Percentiles rank a stretch among this genome's conserved stretches.
Evolutionary conservation across 2,797 vertebrate genomes (phyloP).

Genomic region (Loris lydekkerianus): DNA sequence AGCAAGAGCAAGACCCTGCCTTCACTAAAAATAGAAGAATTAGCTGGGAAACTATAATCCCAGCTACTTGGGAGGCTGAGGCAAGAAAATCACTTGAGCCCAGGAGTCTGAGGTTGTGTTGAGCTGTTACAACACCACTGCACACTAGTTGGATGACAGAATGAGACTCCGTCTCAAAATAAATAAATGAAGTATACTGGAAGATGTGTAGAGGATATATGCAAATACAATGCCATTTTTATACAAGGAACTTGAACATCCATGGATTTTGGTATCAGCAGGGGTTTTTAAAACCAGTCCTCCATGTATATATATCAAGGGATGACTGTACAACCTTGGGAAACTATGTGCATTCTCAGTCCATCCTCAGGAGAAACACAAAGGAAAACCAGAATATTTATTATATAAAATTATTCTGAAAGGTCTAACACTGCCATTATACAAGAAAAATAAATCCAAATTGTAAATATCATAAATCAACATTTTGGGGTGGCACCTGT

Average conservation of each 20-base stretch:
- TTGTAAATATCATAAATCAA: slow-evolving; percentile 15
- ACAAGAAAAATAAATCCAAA: slow-evolving; percentile 7
- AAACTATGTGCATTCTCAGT: background rate
- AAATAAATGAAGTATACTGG: background rate
- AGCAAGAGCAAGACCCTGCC: too few species aligned
- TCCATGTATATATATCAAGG: background rate
- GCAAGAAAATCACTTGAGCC: too few species aligned
- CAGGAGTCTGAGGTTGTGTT: too few species aligned
- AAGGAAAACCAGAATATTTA: background rate
- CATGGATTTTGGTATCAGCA: background rate
- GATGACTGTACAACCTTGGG: background rate
- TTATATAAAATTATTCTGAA: slow-evolving; percentile 9
- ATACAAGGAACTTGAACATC: background rate
- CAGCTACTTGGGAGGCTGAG: too few species aligned
- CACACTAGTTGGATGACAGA: too few species aligned
- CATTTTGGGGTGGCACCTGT: background rate
- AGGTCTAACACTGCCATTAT: background rate
- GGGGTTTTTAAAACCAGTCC: background rate
- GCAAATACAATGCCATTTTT: background rate
- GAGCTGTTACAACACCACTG: too few species aligned
- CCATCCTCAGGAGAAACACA: background rate
- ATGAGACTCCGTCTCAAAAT: too few species aligned
- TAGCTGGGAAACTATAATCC: too few species aligned
- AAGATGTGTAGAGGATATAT: background rate
- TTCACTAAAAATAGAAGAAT: too few species aligned